phyloP scores from a whole-genome alignment of 64 coral and sea anemone genomes.

The Porites lutea region DNA sequence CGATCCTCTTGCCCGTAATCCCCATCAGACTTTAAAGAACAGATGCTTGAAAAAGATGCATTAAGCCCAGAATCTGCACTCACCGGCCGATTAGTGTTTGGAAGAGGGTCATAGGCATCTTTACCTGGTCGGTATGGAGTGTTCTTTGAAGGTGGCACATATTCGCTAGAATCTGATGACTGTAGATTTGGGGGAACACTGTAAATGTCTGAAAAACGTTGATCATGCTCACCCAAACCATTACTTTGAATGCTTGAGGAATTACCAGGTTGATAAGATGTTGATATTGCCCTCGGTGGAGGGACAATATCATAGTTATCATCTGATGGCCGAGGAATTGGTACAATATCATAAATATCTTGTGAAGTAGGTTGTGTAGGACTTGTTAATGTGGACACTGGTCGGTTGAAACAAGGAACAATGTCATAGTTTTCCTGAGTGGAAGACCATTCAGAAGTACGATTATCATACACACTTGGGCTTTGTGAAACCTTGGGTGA shows the following conservation, averaged over 20 bases:
- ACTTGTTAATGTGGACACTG: constrained; percentile 5
- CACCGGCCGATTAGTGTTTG: constrained; percentile 14
- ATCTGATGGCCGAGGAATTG: not conserved
- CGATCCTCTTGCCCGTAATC: not conserved
- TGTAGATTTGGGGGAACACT: constrained; percentile 5
- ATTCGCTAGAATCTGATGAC: not conserved
- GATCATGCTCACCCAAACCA: not conserved
- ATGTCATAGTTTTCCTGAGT: constrained; percentile 36
- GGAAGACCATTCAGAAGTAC: not conserved
- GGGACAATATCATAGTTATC: constrained; percentile 34
- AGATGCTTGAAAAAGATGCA: constrained; percentile 46
- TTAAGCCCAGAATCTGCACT: constrained; percentile 55
- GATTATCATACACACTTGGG: too few relatives aligned
- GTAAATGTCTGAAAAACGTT: constrained; percentile 50
- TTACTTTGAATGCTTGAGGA: not conserved
- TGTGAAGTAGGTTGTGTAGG: constrained; percentile 36
- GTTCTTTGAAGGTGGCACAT: not conserved
- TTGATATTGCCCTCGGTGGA: not conserved
- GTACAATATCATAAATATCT: constrained; percentile 65
- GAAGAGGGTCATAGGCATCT: constrained; percentile 44
- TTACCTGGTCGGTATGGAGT: not conserved
- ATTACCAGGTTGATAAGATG: not conserved
- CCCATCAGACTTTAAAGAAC: constrained; percentile 24
- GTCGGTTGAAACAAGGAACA: not conserved
- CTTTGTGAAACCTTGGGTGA: too few relatives aligned